phyloP scores from a whole-genome alignment of 2,113 vertebrate genomes.

The Podiceps cristatus region DNA sequence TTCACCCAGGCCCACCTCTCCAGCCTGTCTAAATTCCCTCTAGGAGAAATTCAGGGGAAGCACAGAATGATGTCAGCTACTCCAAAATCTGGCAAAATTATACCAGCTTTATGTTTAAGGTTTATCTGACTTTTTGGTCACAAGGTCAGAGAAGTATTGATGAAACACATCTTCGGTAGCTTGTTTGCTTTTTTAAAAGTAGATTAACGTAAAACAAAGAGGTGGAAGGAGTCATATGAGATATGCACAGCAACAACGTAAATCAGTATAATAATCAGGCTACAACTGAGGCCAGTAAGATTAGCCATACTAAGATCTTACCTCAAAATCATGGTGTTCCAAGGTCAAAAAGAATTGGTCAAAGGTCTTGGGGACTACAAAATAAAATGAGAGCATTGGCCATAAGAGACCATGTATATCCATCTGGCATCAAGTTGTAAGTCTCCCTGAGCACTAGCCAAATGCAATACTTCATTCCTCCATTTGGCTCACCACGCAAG shows the following conservation, averaged over 20 bases:
- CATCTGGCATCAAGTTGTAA: background rate
- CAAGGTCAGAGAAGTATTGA: background rate
- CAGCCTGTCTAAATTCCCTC: no score
- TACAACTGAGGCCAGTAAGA: background rate
- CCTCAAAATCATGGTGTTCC: background rate
- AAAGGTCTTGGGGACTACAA: background rate
- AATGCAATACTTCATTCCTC: background rate
- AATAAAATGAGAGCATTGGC: background rate
- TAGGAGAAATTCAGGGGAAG: background rate
- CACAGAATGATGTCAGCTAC: background rate
- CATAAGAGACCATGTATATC: background rate
- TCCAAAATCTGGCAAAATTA: background rate
- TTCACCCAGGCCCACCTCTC: no score
- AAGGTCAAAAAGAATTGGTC: background rate
- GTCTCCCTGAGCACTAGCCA: background rate
- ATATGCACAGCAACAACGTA: background rate
- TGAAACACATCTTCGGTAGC: background rate
- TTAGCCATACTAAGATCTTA: background rate
- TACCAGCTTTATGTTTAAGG: background rate
- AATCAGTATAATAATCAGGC: background rate
- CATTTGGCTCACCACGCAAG: fast-evolving
- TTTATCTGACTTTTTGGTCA: background rate
- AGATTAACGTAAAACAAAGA: background rate
- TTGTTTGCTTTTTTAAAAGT: background rate
- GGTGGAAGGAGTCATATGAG: fast-evolving